Evolutionary conservation across 2,113 vertebrate species (phyloP), one percentile per base, ranked within the genome.

Genomic region (Daboia siamensis): DNA sequence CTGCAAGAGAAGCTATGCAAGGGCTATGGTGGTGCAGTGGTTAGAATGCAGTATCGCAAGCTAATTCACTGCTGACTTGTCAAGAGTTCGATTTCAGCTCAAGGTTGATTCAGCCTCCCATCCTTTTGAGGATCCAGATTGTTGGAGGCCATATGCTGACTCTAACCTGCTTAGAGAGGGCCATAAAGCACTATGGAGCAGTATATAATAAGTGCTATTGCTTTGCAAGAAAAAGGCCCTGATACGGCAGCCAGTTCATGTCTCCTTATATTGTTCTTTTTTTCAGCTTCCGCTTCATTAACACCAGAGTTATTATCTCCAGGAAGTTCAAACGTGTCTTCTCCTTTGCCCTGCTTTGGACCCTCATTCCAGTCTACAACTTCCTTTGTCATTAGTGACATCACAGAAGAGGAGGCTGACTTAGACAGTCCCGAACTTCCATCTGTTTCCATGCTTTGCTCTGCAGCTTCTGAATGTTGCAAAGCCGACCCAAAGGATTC

Each of bases 351-450:
- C 29, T 98, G 98, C n/a, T 99, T 99, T 3, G 99, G 99, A 94
- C 97, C 99, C 94, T 99, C 98, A 90, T 98, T 98, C 97, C 99
- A 99, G 94, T 98, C 99, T 1, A 98, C 98, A 51, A 99, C 99
- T 93, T 99, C 99, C 94, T 99, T 99, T 95, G 99, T 99, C 96
- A 99, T 99, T 96, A 99, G 99, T 57, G 99, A 99, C 29, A 99
- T 99, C 97, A 99, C 99, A 0, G 99, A 99, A 96, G 98, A 98
- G 89, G 98, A 98, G 92, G 98, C 98, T 6, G 94, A 99, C 91
- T 97, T 99, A 84, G 99, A 99, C 23, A 99, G 98, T 96, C 98
- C 99, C 0, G 98, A 98, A 90, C 98, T 96, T 93, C 98, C 98
- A 0, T 98, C 98, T 0, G 97, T 98, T 94, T 98, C 98, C 93